Evolutionary conservation across 1,140 invertebrate genomes (phyloP), one percentile per base, ranked within the genome.

Genomic region (Neomicropteryx cornuta): DNA sequence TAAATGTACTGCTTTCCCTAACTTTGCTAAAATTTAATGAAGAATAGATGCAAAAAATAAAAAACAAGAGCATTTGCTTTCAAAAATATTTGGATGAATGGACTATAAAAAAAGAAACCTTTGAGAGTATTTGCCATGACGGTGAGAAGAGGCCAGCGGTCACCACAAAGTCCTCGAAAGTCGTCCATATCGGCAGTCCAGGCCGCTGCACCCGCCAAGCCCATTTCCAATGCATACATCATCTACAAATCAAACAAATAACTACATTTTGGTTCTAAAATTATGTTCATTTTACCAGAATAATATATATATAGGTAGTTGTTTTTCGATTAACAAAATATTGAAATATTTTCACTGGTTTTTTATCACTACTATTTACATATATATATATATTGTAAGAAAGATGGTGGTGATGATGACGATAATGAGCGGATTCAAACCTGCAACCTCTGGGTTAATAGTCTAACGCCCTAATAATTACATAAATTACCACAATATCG

Each of bases 101-200:
- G n/a, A n/a, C n/a, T n/a, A n/a, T 18, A 39, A 28, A 36, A 36
- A 23, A 35, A 39, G 18, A 45, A 47, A 71, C 71, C 68, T 41
- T 71, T 75, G 4, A 81, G 53, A 18, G 69, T 66, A 24, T 66
- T 64, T 0, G 69, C 72, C 5, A 76, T 72, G 1, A 73, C 65
- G 21, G 64, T 73, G 4, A 81, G 46, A 30, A 81, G 60, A 0
- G 78, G 77, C 70, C 75, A 81, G 16, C 73, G 69, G 30, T 71
- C 57, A 2, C 77, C 79, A 47, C 77, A 81, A 5, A 81, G 58
- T 17, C 77, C 77, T 51, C 76, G 52, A 47, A 79, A 81, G 44
- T 81, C 79, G 43, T 82, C 79, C 45, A 80, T 59, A 50, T 81
- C 78, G 4, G 80, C 58, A 3, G 79, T 70, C 68, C 73, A 79